Base-by-base conservation (phyloP, 2,797 vertebrate genomes). In the Smutsia gigantea region DNA sequence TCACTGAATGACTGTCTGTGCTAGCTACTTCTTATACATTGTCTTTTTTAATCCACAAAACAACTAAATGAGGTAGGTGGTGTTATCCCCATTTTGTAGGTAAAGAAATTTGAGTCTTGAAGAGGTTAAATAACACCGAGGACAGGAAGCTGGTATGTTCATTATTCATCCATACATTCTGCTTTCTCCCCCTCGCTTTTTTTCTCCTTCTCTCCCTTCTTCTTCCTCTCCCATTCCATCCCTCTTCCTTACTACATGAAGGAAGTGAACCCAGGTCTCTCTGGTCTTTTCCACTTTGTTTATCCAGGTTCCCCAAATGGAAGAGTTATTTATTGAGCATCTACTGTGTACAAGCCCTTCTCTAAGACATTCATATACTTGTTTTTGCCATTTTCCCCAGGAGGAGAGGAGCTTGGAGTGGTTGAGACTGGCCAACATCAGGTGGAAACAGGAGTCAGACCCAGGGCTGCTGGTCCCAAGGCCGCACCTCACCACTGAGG, bases 1-100 rank as follows among this genome's bases (percentile, higher is more conserved):
- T 39, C 7, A 10, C 0, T 5, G 29, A 19, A 2, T 31, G 53
- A 19, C 4, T 1, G 27, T 66, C 66, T 5, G 5, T 34, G 4
- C 49, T 7, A 51, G 57, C 55, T 46, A 23, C 69, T 51, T 57
- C 18, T 19, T 19, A 39, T 18, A 5, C 25, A 0, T 11, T 39
- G 34, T 49, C 74, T 66, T 55, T 18, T 53, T 71, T 51, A 68
- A 7, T 68, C 78, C 82, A 97, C 2, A 2, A 4, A 63, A 69
- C 8, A 34, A 53, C 39, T 64, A 39, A 79, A 5, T 25, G 34
- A 71, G 19, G 29, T 46, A 19, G 17, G 21, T 51, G 46, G 82
- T 68, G 10, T 3, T 49, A 14, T 72, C 53, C 61, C 15, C 59
- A 7, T 57, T 77, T 78, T 39, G 37, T 4, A 87, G 49, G 17